Base-by-base conservation (phyloP, 2,888 invertebrate genomes). In the Tineola bisselliella region DNA sequence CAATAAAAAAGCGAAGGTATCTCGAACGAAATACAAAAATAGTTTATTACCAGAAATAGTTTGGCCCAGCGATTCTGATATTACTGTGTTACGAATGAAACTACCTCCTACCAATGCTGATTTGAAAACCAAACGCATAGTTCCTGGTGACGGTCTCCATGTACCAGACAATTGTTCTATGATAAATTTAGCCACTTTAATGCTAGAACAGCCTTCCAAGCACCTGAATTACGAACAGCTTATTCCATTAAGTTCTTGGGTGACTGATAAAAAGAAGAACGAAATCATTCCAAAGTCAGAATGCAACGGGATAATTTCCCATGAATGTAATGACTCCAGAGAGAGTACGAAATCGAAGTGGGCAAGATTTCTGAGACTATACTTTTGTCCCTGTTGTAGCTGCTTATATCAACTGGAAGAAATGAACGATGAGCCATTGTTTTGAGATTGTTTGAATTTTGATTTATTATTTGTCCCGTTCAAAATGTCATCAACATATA, bases 1-100 rank as follows among this genome's bases (percentile, higher is more conserved):
- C 58, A 78, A 77, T 62, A 80, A 76, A 52, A 71, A 69, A 62
- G 66, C 70, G 38, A 81, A 77, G 62, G 79, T 76, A 64, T 61
- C 67, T 17, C 69, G 71, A 13, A 65, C 66, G 1, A 77, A 75
- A 64, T 72, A 74, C 3, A 69, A 67, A 17, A 77, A 73, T 62
- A 74, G 70, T 63, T 74, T 72, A 44, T 59, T 74, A 8, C 70
- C 76, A 1, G 84, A 86, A 61, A 74, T 75, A 8, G 65, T 79
- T 60, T 89, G 89, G 81, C 87, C 88, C 0, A 89, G 90, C 59
- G 90, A 90, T 71, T 90, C 90, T 0, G 90, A 90, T 69, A 84
- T 90, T 61, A 90, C 90, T 0, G 86, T 90, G 3, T 77, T 90
- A 8, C 73, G 89, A 67, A 87, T 90, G 73, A 87, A 88, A 67